phyloP scores from a whole-genome alignment of 2,797 vertebrate species.

The Spinibarbus caldwelli region DNA sequence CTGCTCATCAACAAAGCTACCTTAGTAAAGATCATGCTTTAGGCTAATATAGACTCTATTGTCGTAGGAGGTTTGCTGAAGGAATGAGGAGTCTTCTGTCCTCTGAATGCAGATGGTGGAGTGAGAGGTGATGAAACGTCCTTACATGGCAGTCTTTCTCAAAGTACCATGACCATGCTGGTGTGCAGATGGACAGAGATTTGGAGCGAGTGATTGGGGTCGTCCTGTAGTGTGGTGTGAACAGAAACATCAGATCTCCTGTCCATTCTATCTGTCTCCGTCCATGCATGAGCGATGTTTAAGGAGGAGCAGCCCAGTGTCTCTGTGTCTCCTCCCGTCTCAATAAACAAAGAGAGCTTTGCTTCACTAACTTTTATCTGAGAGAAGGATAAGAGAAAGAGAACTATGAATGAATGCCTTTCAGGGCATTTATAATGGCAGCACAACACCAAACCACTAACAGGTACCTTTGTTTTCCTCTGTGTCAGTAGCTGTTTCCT shows the following conservation, averaged over 20 bases:
- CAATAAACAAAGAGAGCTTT: slow-evolving; percentile 31
- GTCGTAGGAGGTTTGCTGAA: neutral
- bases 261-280: no score
- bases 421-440: no score
- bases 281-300: no score
- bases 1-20: neutral
- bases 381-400: slow-evolving; percentile 2
- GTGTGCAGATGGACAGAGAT: slow-evolving; percentile 6
- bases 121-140: slow-evolving; percentile 19
- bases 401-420: neutral
- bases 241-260: slow-evolving; percentile 5
- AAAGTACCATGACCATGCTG: neutral
- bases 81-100: neutral
- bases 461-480: slow-evolving; percentile 86
- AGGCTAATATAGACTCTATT: neutral
- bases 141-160: neutral
- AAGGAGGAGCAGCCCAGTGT: slow-evolving; percentile 16
- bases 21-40: slow-evolving; percentile 23
- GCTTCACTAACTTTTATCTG: slow-evolving; percentile 73
- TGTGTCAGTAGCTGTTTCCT: slow-evolving; percentile 77
- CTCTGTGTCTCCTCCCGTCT: slow-evolving; percentile 24
- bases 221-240: neutral
- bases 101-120: slow-evolving; percentile 16
- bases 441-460: neutral
- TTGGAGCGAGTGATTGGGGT: neutral